A percentile compares a stretch with the other conserved stretches of the same genome.
Evolutionary conservation across 2,888 invertebrate genomes (phyloP).

Genomic region (Drosophila meridionalis): DNA sequence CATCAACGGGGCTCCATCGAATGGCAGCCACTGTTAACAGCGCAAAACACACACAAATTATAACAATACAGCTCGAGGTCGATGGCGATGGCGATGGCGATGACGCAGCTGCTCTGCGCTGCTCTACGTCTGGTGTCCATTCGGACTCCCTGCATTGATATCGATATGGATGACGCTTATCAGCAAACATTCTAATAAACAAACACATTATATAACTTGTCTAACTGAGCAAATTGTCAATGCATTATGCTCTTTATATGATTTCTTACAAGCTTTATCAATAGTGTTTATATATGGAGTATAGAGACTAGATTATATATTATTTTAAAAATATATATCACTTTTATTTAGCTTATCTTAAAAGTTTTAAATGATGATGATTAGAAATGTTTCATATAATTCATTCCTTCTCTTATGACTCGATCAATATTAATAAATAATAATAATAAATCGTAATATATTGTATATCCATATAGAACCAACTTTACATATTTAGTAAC

Average conservation of each 20-base stretch:
- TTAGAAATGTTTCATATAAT: too few relatives aligned
- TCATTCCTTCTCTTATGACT: too few relatives aligned
- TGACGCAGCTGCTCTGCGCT: slow-evolving; percentile 57
- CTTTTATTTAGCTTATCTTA: too few relatives aligned
- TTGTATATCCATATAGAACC: too few relatives aligned
- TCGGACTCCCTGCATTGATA: slow-evolving; percentile 18
- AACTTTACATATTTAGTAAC: too few relatives aligned
- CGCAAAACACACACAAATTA: neutral
- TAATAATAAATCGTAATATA: too few relatives aligned
- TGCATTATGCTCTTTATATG: neutral
- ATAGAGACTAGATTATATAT: too few relatives aligned
- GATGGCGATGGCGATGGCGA: slow-evolving; percentile 42
- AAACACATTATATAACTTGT: neutral
- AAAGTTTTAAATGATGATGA: too few relatives aligned
- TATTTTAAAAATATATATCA: too few relatives aligned
- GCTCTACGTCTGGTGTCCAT: slow-evolving; percentile 21
- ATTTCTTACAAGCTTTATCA: neutral
- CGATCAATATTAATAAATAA: too few relatives aligned
- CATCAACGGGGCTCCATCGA: slow-evolving; percentile 6
- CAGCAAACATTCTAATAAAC: slow-evolving; percentile 17
- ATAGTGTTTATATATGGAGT: neutral
- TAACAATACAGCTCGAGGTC: slow-evolving; percentile 34
- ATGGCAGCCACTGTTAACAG: slow-evolving; percentile 22
- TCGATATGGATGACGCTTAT: slow-evolving; percentile 34
- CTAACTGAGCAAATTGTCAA: neutral